Base-by-base conservation (phyloP, 2,797 vertebrate species). In the Syncerus caffer region DNA sequence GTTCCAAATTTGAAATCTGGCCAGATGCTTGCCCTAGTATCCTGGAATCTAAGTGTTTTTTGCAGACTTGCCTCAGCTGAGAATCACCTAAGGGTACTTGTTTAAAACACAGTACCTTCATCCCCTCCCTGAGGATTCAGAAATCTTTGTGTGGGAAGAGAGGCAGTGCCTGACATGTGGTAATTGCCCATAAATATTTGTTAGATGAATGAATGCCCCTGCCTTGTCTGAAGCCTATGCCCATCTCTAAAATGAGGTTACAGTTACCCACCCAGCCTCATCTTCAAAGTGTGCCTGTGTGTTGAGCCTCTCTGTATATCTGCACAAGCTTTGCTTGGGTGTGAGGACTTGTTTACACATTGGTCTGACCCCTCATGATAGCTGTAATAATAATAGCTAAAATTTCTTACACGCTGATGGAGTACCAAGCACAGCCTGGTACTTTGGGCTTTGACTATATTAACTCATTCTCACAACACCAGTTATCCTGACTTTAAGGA, bases 301-400 rank as follows among this genome's bases (percentile, higher is more conserved):
- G n/a, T 76, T 91, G 64, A 96, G 45, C 76, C 4, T 1, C 38
- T 82, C 42, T 55, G 23, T 80, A 12, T 57, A 38, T 95, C 51
- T 79, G 64, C 6, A 84, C 62, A 60, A 47, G 74, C 53, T 51
- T 84, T 96, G 62, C 85, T 91, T 92, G 82, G 78, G 34, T 82
- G 12, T 92, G 64, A 74, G 83, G 83, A 82, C 45, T 51, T 96
- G 89, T 96, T 97, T 93, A 89, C 42, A 89, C 79, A 80, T 38
- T 74, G 57, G 16, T 78, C 91, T 84, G 57, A 53, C 42, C 96
- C 57, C 95, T 96, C 92, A 90, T 53, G 93, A 96, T 89, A 96
- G 85, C 97, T 97, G 42, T 90, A 94, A 96, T 96, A 96, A 96
- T 89, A 97, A 98, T 95, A 97, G 95, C 95, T 95, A 84, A 86